Evolutionary conservation across 2,113 vertebrate species (phyloP).

Genomic region (Thalassoma bifasciatum): DNA sequence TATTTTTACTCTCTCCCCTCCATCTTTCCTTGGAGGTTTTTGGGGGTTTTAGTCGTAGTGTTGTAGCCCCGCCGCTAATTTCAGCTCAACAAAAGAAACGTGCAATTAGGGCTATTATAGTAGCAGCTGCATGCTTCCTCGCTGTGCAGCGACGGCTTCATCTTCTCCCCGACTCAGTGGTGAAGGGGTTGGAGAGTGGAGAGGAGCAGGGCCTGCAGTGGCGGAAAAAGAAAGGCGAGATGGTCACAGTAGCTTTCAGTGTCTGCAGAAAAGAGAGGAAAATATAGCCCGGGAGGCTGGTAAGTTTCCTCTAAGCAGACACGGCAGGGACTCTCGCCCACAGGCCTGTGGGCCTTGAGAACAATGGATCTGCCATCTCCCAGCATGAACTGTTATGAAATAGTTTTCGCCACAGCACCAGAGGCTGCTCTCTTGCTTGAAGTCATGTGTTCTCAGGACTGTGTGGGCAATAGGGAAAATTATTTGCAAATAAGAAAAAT

Average conservation of each 20-base stretch:
- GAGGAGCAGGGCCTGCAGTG: slow-evolving; percentile 48
- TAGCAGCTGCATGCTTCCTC: slow-evolving; percentile 93
- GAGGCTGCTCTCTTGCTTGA: slow-evolving; percentile 68
- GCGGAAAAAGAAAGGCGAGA: slow-evolving; percentile 48
- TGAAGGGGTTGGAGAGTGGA: slow-evolving; percentile 39
- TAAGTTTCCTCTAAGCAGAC: slow-evolving; percentile 65
- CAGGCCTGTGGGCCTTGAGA: slow-evolving; percentile 69
- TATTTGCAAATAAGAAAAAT: slow-evolving; percentile 68
- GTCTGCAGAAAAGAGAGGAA: slow-evolving; percentile 60
- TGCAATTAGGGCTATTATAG: slow-evolving; percentile 97
- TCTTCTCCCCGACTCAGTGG: slow-evolving; percentile 64
- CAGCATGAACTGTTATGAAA: slow-evolving; percentile 74
- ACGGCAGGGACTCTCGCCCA: slow-evolving; percentile 75
- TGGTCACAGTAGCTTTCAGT: slow-evolving; percentile 58
- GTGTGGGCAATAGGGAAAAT: slow-evolving; percentile 52
- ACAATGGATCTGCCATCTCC: slow-evolving; percentile 78
- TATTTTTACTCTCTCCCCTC: slow-evolving; percentile 54
- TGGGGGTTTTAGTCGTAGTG: slow-evolving; percentile 85
- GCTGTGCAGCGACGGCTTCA: slow-evolving; percentile 67
- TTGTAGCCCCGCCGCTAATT: slow-evolving; percentile 95
- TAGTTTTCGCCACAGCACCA: slow-evolving; percentile 65
- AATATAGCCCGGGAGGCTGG: slow-evolving; percentile 63
- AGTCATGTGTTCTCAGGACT: slow-evolving; percentile 63
- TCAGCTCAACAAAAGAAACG: slow-evolving; percentile 91
- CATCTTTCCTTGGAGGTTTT: slow-evolving; percentile 87